Evolutionary conservation across 2,888 invertebrate genomes (phyloP), one percentile per base, ranked within the genome.

Genomic region (Byasa hedistus): DNA sequence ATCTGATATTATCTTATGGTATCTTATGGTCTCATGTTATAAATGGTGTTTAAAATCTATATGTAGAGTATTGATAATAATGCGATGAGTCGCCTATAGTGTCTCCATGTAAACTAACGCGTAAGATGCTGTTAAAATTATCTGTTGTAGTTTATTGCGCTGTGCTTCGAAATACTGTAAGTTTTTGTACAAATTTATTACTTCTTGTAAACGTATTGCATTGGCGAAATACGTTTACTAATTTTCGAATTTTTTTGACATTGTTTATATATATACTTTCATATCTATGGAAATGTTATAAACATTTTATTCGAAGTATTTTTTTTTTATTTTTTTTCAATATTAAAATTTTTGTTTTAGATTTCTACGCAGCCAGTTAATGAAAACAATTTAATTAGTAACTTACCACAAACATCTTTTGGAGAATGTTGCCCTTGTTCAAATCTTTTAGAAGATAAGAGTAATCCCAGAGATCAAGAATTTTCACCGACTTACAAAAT

Each of bases 381-480:
- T 69, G 72, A 74, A 3, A 68, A 36, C 19, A 72, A 71, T 27
- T 72, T 68, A 65, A 65, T 55, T 44, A 73, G 77, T 21, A 61
- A 66, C n/a, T 2, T 75, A 7, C 76, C 78, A 15, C 78, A 82
- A 62, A 51, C 77, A 58, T 74, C 75, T 61, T 73, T 74, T 48
- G 73, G 66, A 3, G 84, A 86, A 55, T 89, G 89, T 71, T 90
- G 89, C 44, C 88, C 89, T 0, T 90, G 90, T 64, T 55, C 64
- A 23, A 36, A 32, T 19, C 80, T 83, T 17, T 68, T 70, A 15
- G 60, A 61, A 23, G 68, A 65, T n/a, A 51, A 54, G 21, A 66
- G 19, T 21, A n/a, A 61, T 57, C 27, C 51, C 23, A 22, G 44
- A 1, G 60, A 68, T 27, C 52, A 57, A 27, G 62, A 55, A 2